Percentiles rank a stretch among this genome's conserved stretches.
Evolutionary conservation across 1,140 invertebrate genomes (phyloP).

Genomic region (Medauroidea extradentata): DNA sequence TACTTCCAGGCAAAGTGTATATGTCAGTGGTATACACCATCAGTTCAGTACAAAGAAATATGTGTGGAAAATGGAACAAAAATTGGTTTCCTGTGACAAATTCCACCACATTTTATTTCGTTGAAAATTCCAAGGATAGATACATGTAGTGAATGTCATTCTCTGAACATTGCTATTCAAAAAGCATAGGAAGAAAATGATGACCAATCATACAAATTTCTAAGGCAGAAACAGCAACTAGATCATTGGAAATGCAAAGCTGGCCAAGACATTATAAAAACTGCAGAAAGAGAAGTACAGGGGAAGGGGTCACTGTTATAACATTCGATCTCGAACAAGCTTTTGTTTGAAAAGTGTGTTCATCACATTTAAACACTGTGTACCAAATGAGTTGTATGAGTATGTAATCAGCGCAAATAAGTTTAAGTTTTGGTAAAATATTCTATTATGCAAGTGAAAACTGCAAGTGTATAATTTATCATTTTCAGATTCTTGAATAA

Average conservation of each 20-base stretch:
- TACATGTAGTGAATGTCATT: slow-evolving; percentile 10
- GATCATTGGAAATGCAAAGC: background rate
- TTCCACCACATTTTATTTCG: background rate
- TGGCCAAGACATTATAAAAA: background rate
- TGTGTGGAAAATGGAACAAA: background rate
- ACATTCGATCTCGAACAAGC: slow-evolving; percentile 13
- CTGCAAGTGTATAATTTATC: too few species aligned
- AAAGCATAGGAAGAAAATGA: background rate
- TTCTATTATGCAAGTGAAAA: slow-evolving; percentile 15
- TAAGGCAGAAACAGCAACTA: background rate
- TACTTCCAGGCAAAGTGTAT: background rate
- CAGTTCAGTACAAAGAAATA: background rate
- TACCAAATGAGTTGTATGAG: too few species aligned
- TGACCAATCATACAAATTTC: background rate
- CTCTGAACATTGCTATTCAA: background rate
- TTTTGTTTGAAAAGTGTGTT: too few species aligned
- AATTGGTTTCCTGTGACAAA: background rate
- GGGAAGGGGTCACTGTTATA: background rate
- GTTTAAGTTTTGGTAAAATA: slow-evolving; percentile 4
- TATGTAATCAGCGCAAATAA: background rate
- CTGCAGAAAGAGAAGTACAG: background rate
- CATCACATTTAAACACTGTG: too few species aligned
- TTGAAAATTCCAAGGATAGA: slow-evolving; percentile 4
- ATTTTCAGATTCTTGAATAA: too few species aligned
- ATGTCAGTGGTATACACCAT: slow-evolving; percentile 9